Conservation (phyloP, 2,888 invertebrate genomes). For the Metallyticus violacea region DNA sequence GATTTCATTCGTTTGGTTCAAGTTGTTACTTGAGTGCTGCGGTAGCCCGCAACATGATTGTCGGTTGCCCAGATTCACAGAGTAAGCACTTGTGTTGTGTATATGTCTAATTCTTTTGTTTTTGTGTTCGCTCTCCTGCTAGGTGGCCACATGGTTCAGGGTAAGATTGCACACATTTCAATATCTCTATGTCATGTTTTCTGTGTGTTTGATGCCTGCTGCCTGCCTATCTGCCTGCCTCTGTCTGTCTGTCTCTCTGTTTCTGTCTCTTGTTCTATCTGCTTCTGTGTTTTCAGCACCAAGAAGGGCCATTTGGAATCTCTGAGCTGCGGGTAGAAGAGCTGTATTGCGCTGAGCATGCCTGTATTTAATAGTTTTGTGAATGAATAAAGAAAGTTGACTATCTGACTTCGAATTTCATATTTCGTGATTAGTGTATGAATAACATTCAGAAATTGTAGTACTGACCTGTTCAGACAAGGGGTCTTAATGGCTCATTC, state of each 20-base stretch:
- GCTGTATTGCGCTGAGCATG: too few relatives aligned
- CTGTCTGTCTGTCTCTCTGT: neutral
- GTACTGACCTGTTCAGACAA: too few relatives aligned
- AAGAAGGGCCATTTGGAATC: neutral
- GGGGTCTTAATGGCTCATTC: too few relatives aligned
- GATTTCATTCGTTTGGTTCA: neutral
- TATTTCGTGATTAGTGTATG: too few relatives aligned
- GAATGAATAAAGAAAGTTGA: too few relatives aligned
- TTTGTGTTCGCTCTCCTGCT: conserved; percentile 39
- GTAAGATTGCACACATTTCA: conserved; percentile 57
- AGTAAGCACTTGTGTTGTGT: conserved; percentile 5
- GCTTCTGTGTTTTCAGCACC: neutral
- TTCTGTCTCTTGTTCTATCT: neutral
- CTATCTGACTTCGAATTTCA: too few relatives aligned
- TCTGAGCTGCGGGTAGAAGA: neutral
- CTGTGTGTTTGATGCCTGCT: neutral
- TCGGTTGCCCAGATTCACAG: neutral
- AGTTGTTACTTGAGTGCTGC: neutral
- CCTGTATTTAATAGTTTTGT: too few relatives aligned
- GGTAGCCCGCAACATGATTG: neutral
- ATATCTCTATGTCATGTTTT: neutral
- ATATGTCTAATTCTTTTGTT: conserved; percentile 25
- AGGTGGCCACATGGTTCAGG: conserved; percentile 92
- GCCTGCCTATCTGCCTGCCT: neutral
- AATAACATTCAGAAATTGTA: too few relatives aligned